phyloP scores from a whole-genome alignment of 2,113 vertebrate species.

The Corythaixoides concolor region DNA sequence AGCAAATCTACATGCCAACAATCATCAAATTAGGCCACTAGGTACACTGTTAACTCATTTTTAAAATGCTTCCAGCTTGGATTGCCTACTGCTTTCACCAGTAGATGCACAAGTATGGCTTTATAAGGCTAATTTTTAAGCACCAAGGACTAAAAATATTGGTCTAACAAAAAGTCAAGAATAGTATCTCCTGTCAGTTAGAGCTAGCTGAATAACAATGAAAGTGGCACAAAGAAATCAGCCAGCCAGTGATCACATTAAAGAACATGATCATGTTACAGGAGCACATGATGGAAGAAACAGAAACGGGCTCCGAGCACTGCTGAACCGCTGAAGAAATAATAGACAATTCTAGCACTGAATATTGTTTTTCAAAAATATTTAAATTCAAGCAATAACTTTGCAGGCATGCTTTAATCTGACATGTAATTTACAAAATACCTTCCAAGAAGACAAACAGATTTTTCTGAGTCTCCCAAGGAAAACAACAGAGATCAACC shows the following conservation, averaged over 20 bases:
- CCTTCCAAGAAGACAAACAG: background rate
- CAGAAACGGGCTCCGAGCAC: background rate
- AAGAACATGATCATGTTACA: constrained; percentile 32
- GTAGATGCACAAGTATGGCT: background rate
- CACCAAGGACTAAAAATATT: constrained; percentile 22
- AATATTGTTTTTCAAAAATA: background rate
- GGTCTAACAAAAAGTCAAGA: constrained; percentile 27
- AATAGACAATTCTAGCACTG: background rate
- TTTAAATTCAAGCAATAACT: background rate
- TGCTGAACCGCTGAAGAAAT: background rate
- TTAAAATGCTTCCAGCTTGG: background rate
- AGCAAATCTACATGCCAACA: background rate
- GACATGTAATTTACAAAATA: background rate
- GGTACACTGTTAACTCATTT: background rate
- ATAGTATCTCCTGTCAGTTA: constrained; percentile 4
- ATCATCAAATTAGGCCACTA: background rate
- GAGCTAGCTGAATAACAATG: background rate
- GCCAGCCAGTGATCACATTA: background rate
- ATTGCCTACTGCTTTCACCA: background rate
- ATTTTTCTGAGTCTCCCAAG: background rate
- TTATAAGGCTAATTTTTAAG: constrained; percentile 16
- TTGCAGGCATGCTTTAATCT: background rate
- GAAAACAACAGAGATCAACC: background rate
- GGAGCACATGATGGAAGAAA: background rate
- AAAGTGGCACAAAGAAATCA: constrained; percentile 13